Evolutionary conservation across 2,888 invertebrate species (phyloP), one percentile per base, ranked within the genome.

Genomic region (Chymomyza procnemis): DNA sequence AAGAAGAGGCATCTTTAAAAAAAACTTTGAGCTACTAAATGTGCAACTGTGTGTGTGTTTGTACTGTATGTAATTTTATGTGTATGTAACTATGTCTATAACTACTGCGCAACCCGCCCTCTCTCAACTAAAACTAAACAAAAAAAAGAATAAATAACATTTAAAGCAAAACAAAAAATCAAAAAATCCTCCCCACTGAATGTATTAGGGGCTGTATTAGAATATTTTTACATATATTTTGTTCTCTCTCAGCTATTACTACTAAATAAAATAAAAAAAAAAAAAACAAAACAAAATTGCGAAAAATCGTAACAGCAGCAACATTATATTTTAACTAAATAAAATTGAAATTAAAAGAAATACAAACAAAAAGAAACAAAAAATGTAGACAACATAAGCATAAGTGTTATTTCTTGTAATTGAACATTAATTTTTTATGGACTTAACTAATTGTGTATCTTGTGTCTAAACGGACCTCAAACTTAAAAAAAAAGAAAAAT

Each of bases 351-450:
- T 50, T 18, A 71, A 58, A 34, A 14, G 18, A 63, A 66, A 67
- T 61, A 47, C 48, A 62, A 78, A 62, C 21, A 67, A 19, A 26
- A 56, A n/a, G 26, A 34, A 56, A 62, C 52, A 61, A 58, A 61
- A 57, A 64, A 58, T 64, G 50, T 66, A 72, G 74, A 62, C 73
- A 66, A 74, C 79, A 73, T 88, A 83, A 79, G 87, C 82, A 76
- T 89, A 89, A 86, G 86, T 89, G 88, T 88, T 89, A 88, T 87
- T 88, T 80, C 87, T 88, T 82, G 76, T 76, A 88, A 87, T 85
- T 81, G 87, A 87, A 69, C 80, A 82, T 87, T 82, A 76, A 87
- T 87, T 82, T 82, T 82, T 78, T 80, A 48, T 46, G 30, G 58
- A 67, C 54, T 54, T 63, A 61, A 64, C 21, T 72, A 78, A 77